Base-by-base conservation (phyloP, 2,888 invertebrate genomes). In the Drosophila buzzatii region DNA sequence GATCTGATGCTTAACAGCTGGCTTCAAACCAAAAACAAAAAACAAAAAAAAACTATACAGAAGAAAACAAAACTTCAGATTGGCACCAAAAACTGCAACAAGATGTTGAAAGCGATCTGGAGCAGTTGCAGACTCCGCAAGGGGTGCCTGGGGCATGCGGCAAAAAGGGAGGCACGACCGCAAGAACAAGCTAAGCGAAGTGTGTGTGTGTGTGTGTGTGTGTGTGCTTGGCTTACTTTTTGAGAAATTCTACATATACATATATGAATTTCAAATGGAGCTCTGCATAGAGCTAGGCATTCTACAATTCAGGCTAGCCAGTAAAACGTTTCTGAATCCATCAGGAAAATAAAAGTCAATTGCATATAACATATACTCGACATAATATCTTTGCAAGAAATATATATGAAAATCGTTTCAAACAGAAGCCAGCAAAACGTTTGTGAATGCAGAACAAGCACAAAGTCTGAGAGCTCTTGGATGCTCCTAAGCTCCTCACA, bases 11-110 rank as follows among this genome's bases (percentile, higher is more conserved):
- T 80, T 76, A 59, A 55, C 81, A 78, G 77, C 77, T 80, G 81
- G 61, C 77, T 33, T 53, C 31, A 67, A 56, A n/a, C n/a, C n/a
- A n/a, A n/a, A n/a, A n/a, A n/a, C n/a, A n/a, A n/a, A n/a, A n/a
- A n/a, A n/a, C n/a, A 52, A 70, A 60, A 55, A 55, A 71, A 58
- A 57, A 10, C 27, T 27, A 27, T 27, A 27, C 5, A 76, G 51
- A 61, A 66, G 47, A 72, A 31, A 61, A 45, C 57, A 61, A 71
- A 61, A 66, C 62, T 58, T 76, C 77, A 76, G 77, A 78, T 78
- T 76, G 81, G 62, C 72, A 76, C 81, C 77, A 76, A 77, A 81
- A 77, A 78, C 78, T 78, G 78, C 81, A 78, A 42, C 78, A 68
- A 72, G 58, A 68, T 69, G 79, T 78, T 73, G 79, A 27, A 52